Conservation (phyloP, 2,113 vertebrate genomes). For the Chamaea fasciata region DNA sequence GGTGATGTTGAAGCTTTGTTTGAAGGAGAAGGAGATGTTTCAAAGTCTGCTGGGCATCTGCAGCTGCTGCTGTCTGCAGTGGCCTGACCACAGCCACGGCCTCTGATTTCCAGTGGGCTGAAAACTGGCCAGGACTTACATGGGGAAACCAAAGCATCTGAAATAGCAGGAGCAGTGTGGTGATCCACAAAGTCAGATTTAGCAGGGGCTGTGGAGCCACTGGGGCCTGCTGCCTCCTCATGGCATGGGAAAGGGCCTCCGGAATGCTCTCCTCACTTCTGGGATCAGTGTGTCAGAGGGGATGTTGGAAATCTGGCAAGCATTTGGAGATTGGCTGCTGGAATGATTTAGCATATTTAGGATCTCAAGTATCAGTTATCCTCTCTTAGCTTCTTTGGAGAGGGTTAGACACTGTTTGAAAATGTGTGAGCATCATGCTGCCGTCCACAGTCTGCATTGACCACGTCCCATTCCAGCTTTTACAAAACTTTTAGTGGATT, state of each 20-base stretch:
- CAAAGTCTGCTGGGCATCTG: neutral
- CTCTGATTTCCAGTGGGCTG: conserved; percentile 39
- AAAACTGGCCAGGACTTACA: neutral
- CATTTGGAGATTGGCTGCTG: neutral
- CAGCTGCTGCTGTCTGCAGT: conserved; percentile 41
- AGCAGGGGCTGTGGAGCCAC: conserved; percentile 1
- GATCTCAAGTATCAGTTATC: neutral
- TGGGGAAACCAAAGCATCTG: conserved; percentile 14
- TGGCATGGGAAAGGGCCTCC: neutral
- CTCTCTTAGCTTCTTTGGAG: neutral
- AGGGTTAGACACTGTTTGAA: neutral
- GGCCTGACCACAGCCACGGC: conserved; percentile 33
- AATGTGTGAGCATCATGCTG: neutral
- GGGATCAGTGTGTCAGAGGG: neutral
- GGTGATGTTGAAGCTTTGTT: neutral
- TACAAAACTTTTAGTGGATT: neutral
- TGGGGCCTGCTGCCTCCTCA: neutral
- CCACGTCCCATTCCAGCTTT: neutral
- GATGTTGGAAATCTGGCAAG: neutral
- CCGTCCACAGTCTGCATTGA: neutral
- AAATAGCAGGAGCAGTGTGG: conserved; percentile 45
- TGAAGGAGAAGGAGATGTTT: neutral
- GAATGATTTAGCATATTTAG: neutral
- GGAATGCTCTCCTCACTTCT: neutral
- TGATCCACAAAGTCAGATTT: conserved; percentile 51